Base-by-base conservation (phyloP, 2,888 invertebrate species). In the Scaptodrosophila latifasciaeformis region DNA sequence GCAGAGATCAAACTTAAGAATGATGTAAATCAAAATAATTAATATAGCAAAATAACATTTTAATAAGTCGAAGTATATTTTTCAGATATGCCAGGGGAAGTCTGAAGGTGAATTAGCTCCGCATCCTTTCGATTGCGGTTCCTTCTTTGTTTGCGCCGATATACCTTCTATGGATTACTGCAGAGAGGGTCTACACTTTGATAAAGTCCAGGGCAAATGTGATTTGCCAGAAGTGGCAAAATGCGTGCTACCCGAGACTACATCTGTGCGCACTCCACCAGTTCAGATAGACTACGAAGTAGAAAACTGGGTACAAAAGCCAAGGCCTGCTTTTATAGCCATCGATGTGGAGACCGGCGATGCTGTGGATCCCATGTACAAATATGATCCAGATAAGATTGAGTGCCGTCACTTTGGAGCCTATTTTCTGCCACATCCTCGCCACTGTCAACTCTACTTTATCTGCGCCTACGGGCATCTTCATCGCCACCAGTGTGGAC, bases 361-460 rank as follows among this genome's bases (percentile, higher is more conserved):
- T 18, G 44, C 67, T 2, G 62, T 81, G 0, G 70, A 75, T 59
- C 79, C 76, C 13, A 67, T 85, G 77, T 58, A 54, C 0, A 75
- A 64, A 10, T 85, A 83, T 57, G 75, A 85, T 54, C 72, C 84
- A 0, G 19, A 60, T 9, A 58, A 77, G 9, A 60, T 85, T 1
- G 75, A 71, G 12, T 85, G 85, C 34, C 65, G 79, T 2, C 84
- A 85, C 48, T 81, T 78, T 48, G 85, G 85, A 0, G 77, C 84
- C 10, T 85, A 85, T 54, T 85, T 85, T 54, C 42, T 86, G 43
- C 85, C 85, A 2, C 84, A 85, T 72, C 85, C 85, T 2, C 62
- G 27, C 2, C 67, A 67, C 10, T 86, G 85, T 42, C 74, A 72
- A 30, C 48, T 66, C 27, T 86, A 85, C 59, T 84, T 77, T 34